Conservation (phyloP, 2,113 vertebrate species). For the Uria aalge region DNA sequence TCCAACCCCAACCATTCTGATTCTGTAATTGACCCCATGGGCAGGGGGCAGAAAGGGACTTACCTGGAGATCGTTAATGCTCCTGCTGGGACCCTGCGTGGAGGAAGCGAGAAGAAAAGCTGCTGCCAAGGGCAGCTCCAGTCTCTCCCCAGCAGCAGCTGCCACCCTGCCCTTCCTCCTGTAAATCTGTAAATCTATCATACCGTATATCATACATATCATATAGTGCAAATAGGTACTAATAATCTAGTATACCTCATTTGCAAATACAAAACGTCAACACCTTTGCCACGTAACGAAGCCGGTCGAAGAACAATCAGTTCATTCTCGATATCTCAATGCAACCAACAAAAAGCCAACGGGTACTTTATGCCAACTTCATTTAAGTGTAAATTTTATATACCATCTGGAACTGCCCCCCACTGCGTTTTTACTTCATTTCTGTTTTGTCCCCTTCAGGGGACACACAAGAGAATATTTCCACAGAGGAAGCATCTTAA, state of each 20-base stretch:
- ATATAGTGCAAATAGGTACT: background rate
- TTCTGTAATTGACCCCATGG: background rate
- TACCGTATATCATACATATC: too few species aligned
- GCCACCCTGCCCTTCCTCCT: background rate
- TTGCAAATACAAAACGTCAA: background rate
- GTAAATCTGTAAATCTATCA: background rate
- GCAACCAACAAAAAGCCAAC: background rate
- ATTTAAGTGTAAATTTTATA: background rate
- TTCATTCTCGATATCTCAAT: rapidly evolving
- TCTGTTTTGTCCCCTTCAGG: background rate
- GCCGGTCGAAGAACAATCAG: background rate
- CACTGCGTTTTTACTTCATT: background rate
- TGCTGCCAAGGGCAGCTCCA: background rate
- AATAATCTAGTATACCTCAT: rapidly evolving
- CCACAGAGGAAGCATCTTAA: background rate
- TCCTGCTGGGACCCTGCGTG: background rate
- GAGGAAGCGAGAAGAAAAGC: background rate
- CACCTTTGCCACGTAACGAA: rapidly evolving
- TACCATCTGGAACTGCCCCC: rapidly evolving
- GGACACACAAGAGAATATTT: background rate
- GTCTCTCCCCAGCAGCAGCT: background rate
- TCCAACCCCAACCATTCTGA: background rate
- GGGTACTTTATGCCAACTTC: background rate
- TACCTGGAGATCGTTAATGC: background rate
- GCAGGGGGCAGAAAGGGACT: background rate